Conservation (phyloP, 2,888 invertebrate species). For the Schizotus pectinicornis region DNA sequence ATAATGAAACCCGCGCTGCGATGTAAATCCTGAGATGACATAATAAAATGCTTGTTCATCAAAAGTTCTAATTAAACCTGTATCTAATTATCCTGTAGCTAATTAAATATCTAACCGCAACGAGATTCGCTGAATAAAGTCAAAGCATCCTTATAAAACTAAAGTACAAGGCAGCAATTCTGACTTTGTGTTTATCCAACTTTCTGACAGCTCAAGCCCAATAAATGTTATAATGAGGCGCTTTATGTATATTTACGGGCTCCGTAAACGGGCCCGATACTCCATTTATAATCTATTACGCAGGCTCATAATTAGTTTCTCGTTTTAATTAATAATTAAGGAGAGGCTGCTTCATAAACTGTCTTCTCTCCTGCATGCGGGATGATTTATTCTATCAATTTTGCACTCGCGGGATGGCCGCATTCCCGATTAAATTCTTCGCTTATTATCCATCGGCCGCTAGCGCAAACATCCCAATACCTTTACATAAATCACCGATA, state of each 20-base stretch:
- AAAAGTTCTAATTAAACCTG: conserved; percentile 60
- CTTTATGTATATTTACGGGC: conserved; percentile 52
- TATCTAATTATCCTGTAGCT: conserved; percentile 57
- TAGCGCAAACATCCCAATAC: conserved; percentile 31
- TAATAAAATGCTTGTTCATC: conserved; percentile 56
- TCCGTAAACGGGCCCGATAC: conserved; percentile 51
- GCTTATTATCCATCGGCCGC: conserved; percentile 34
- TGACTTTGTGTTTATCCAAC: conserved; percentile 55
- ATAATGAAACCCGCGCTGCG: conserved; percentile 39
- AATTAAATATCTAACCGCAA: conserved; percentile 58
- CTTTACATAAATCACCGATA: conserved; percentile 32
- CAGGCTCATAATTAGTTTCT: conserved; percentile 57
- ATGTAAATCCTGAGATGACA: conserved; percentile 43
- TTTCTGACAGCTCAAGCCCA: conserved; percentile 56
- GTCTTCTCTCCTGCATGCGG: conserved; percentile 25
- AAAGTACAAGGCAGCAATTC: conserved; percentile 54
- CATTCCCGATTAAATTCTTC: conserved; percentile 43
- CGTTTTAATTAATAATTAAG: conserved; percentile 58
- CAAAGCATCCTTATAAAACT: conserved; percentile 55
- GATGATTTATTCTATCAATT: conserved; percentile 47
- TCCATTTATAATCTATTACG: conserved; percentile 55
- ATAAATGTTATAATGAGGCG: conserved; percentile 55
- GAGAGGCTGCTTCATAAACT: conserved; percentile 49
- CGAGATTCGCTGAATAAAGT: conserved; percentile 51
- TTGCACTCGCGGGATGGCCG: conserved; percentile 30